Base-by-base conservation (phyloP, 2,888 invertebrate genomes). In the Autographa pulchrina region DNA sequence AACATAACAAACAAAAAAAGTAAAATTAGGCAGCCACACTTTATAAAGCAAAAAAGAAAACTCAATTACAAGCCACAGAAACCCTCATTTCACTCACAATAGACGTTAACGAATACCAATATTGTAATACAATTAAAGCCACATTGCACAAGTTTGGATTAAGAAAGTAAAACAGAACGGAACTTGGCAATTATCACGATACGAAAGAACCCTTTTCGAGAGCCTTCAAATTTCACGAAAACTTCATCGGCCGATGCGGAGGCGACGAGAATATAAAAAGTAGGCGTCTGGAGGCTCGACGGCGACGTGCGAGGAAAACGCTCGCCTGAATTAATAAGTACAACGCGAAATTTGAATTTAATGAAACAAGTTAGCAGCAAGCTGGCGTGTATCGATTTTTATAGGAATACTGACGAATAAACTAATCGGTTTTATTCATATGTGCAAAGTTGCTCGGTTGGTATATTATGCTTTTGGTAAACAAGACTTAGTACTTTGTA, bases 331-430 rank as follows among this genome's bases (percentile, higher is more conserved):
- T 96, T 96, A 96, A 96, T 96, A 96, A 96, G 93, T 95, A 94
- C 92, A 96, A 95, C 96, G 94, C 93, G 93, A 95, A 96, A 96
- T 96, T 96, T 96, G 95, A 96, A 96, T 96, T 96, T 96, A 96
- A 96, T 96, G 96, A 96, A 96, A 96, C 96, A 96, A 96, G 93
- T 96, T 96, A 89, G 92, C 89, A 86, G 90, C 84, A 84, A 92
- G 86, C 94, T 93, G 95, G 95, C 90, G 90, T 84, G 85, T 92
- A 94, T 95, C 90, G 95, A 95, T 95, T 91, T 77, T 84, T 82
- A 88, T 90, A 90, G 91, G 92, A 92, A 86, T 87, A 88, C 85
- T 81, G 83, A 73, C 76, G 77, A 77, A 81, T 71, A 81, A 83
- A 38, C 54, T 56, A 56, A 56, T 20, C 61, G 62, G 43, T 43